Conservation (phyloP, 2,888 invertebrate species). For the Drosophila neonasuta region DNA sequence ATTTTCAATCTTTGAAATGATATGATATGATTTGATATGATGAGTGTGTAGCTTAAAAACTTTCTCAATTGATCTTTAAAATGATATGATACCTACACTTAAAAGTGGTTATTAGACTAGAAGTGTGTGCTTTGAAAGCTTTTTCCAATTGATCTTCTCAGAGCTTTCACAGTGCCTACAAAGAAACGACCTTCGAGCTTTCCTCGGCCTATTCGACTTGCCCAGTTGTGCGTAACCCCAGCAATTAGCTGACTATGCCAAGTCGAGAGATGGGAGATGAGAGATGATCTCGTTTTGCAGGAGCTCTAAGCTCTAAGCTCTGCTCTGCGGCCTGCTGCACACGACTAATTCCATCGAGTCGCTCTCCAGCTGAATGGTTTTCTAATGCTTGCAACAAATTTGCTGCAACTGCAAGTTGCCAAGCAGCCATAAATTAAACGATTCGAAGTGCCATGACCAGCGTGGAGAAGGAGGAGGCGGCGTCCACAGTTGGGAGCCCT, state of each 20-base stretch:
- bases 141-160: too few relatives aligned
- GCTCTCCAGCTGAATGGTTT: slow-evolving; percentile 42
- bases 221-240: slow-evolving; percentile 47
- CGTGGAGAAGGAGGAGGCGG: neutral
- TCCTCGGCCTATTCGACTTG: slow-evolving; percentile 36
- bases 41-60: too few relatives aligned
- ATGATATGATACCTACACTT: too few relatives aligned
- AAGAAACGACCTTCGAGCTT: slow-evolving; percentile 33
- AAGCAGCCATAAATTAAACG: slow-evolving; percentile 16
- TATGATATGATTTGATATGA: too few relatives aligned
- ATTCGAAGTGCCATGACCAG: slow-evolving; percentile 9
- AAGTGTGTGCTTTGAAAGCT: too few relatives aligned
- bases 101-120: too few relatives aligned
- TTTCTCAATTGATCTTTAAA: too few relatives aligned
- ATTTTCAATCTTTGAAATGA: too few relatives aligned
- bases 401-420: slow-evolving; percentile 11
- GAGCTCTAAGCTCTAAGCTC: slow-evolving; percentile 7
- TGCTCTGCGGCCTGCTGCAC: slow-evolving; percentile 41
- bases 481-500: slow-evolving; percentile 41
- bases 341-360: slow-evolving; percentile 42
- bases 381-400: slow-evolving; percentile 28
- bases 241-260: slow-evolving; percentile 34
- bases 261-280: slow-evolving; percentile 16
- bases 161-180: too few relatives aligned
- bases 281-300: slow-evolving; percentile 38